Conservation (phyloP, 2,113 vertebrate species). For the Erythrocercus mccallii region DNA sequence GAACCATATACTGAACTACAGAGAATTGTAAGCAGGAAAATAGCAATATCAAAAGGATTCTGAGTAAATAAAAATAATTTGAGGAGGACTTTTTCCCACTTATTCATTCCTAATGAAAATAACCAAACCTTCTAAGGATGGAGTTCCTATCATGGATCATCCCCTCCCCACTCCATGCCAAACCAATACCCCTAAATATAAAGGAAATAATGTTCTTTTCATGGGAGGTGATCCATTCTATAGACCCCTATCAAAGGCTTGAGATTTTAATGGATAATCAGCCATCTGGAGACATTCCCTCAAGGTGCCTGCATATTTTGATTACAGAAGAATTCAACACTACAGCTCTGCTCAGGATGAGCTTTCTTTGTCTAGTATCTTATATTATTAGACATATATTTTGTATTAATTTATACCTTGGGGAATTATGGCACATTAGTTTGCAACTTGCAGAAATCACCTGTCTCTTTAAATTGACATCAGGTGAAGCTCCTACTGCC, state of each 20-base stretch:
- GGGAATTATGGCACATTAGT: slow-evolving; percentile 53
- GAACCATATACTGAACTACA: not conserved
- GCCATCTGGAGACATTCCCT: slow-evolving; percentile 48
- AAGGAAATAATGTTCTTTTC: not conserved
- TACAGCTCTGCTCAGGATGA: slow-evolving; percentile 14
- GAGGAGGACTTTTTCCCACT: not conserved
- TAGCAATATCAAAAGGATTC: not conserved
- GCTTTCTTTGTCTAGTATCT: slow-evolving; percentile 4
- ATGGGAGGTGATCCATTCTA: not conserved
- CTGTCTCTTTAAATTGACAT: slow-evolving; percentile 61
- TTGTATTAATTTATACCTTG: slow-evolving; percentile 68
- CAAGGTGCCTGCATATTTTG: slow-evolving; percentile 36
- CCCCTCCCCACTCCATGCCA: not conserved
- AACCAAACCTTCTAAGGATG: not conserved
- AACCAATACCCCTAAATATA: not conserved
- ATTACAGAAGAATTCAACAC: slow-evolving; percentile 13
- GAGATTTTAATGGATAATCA: slow-evolving; percentile 49
- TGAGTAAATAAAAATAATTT: not conserved
- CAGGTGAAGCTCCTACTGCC: not conserved
- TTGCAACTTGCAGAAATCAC: slow-evolving; percentile 47
- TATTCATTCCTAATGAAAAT: not conserved
- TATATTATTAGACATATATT: slow-evolving; percentile 58
- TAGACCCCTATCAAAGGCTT: slow-evolving; percentile 6
- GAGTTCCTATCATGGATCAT: not conserved
- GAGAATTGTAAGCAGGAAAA: not conserved